These are phyloP conservation scores for Dromas ardeola DNA, from an alignment of 2,113 vertebrate species.

Conservation along the genomic window DNA sequence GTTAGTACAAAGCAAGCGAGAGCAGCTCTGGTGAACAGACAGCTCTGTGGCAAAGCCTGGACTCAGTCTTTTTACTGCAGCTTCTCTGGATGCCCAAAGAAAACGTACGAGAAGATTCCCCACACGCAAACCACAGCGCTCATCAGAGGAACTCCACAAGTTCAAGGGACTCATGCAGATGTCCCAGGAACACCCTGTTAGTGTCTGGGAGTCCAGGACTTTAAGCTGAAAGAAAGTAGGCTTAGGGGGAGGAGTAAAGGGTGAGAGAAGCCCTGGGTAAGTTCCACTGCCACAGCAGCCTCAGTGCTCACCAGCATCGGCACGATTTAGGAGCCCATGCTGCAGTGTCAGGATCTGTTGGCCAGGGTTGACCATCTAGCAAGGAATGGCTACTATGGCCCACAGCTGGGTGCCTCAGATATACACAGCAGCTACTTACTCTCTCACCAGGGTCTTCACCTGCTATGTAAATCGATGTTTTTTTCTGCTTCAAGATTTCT, in stretches of 20 bases:
- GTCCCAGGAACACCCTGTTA: neutral
- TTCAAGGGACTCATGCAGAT: fast-evolving
- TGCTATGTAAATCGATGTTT: neutral
- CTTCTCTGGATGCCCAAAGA: neutral
- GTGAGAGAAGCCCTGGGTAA: neutral
- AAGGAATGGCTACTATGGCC: neutral
- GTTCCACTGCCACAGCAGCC: neutral
- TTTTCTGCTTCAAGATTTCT: neutral
- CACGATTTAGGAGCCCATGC: neutral
- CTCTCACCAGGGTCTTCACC: neutral
- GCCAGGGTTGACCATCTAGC: neutral
- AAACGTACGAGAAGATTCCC: neutral
- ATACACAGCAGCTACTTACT: neutral
- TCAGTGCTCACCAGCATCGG: neutral
- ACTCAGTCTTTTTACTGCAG: fast-evolving
- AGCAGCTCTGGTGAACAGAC: neutral
- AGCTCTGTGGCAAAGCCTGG: neutral
- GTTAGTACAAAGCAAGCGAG: neutral
- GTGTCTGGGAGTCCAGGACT: neutral
- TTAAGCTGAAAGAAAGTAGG: neutral
- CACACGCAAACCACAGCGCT: neutral
- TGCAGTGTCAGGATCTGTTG: neutral
- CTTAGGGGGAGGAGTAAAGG: neutral
- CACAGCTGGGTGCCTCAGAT: neutral
- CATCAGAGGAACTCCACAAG: neutral